Conservation (phyloP, 2,888 invertebrate species). For the Eucera pruinosa region DNA sequence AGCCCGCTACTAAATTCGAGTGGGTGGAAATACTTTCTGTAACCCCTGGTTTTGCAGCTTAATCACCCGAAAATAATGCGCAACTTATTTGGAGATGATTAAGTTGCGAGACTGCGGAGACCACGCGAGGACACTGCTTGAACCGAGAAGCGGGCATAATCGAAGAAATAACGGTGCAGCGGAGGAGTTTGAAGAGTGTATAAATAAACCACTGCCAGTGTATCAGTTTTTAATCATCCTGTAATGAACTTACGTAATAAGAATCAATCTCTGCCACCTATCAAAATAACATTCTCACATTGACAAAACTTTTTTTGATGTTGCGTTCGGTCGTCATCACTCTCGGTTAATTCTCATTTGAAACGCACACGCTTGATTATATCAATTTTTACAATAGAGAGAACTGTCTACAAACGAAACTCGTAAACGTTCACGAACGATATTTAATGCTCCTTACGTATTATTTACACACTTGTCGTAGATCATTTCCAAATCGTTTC, state of each 20-base stretch:
- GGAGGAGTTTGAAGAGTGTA: slow-evolving; percentile 46
- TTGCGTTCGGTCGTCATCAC: slow-evolving; percentile 37
- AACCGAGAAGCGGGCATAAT: neutral
- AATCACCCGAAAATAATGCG: too few species aligned
- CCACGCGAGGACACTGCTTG: slow-evolving; percentile 22
- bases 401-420: slow-evolving; percentile 63
- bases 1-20: too few species aligned
- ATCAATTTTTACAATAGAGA: slow-evolving; percentile 65
- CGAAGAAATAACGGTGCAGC: slow-evolving; percentile 23
- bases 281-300: slow-evolving; percentile 68
- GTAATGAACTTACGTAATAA: slow-evolving; percentile 61
- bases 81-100: too few species aligned
- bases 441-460: slow-evolving; percentile 72
- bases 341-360: slow-evolving; percentile 33
- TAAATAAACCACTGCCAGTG: slow-evolving; percentile 55
- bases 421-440: slow-evolving; percentile 65
- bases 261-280: slow-evolving; percentile 58
- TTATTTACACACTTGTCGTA: slow-evolving; percentile 73
- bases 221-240: slow-evolving; percentile 63
- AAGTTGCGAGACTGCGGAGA: too few species aligned
- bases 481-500: slow-evolving; percentile 72
- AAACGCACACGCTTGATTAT: slow-evolving; percentile 54
- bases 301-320: slow-evolving; percentile 55
- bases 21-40: too few species aligned
- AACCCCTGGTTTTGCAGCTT: too few species aligned